These are phyloP conservation scores for Antedon mediterranea DNA, from an alignment of 53 echinoderm and acorn worm genomes.

Conservation along the genomic window DNA sequence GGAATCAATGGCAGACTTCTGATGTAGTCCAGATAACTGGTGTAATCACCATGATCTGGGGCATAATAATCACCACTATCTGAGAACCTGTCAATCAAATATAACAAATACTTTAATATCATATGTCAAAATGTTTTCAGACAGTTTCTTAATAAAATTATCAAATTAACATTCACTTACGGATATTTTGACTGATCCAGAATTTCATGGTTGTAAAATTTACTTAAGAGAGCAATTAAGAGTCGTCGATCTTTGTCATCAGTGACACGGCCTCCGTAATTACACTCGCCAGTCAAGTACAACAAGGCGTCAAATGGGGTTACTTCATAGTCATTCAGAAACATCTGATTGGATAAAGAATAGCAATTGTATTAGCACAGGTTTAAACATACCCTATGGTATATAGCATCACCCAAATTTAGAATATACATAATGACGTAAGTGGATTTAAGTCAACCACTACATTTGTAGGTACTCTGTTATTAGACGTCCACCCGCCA, in stretches of 20 bases:
- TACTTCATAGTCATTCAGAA: slow-evolving; percentile 95
- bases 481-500: no score
- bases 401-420: no score
- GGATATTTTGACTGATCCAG: slow-evolving; percentile 42
- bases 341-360: slow-evolving; percentile 42
- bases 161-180: slow-evolving; percentile 26
- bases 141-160: neutral
- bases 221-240: slow-evolving; percentile 69
- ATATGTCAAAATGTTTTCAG: no score
- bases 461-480: no score
- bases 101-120: no score
- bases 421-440: no score
- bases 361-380: no score
- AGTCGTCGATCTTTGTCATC: slow-evolving; percentile 98
- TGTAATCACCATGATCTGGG: slow-evolving; percentile 64
- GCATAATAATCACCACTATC: slow-evolving; percentile 80
- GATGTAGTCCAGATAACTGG: slow-evolving; percentile 72
- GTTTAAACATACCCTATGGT: no score
- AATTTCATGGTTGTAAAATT: slow-evolving; percentile 61
- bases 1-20: slow-evolving; percentile 78
- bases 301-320: slow-evolving; percentile 82
- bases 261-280: slow-evolving; percentile 96
- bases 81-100: slow-evolving; percentile 68
- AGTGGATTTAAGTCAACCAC: no score
- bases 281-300: slow-evolving; percentile 97